phyloP scores from a whole-genome alignment of 2,888 invertebrate genomes.

The Carabus problematicus region DNA sequence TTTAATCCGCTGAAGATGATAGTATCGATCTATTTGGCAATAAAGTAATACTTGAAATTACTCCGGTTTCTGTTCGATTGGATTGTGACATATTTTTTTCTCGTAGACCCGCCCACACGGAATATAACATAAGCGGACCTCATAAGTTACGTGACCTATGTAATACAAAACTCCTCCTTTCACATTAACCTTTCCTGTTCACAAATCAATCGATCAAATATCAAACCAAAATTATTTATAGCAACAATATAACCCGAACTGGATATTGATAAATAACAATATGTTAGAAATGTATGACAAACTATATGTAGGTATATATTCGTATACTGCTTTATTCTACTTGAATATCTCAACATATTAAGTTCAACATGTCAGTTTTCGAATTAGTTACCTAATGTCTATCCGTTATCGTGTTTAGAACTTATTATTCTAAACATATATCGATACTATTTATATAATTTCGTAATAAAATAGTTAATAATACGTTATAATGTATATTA shows the following conservation, averaged over 20 bases:
- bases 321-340: neutral
- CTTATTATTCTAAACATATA: too few relatives aligned
- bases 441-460: too few relatives aligned
- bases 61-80: too few relatives aligned
- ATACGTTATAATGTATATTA: too few relatives aligned
- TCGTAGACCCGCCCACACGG: neutral
- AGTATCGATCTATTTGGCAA: neutral
- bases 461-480: too few relatives aligned
- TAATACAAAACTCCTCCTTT: constrained; percentile 7
- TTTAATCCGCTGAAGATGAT: neutral
- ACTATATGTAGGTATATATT: neutral
- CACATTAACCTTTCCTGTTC: constrained; percentile 18
- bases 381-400: too few relatives aligned
- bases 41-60: neutral
- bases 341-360: constrained; percentile 3
- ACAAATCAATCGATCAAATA: constrained; percentile 23
- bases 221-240: constrained; percentile 11
- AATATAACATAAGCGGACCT: neutral
- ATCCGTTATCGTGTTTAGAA: too few relatives aligned
- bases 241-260: neutral
- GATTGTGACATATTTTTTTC: too few relatives aligned
- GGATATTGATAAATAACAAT: neutral
- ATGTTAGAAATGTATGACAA: neutral
- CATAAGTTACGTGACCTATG: constrained; percentile 15
- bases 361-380: neutral